Percentiles rank a stretch among this genome's conserved stretches.
Evolutionary conservation across 2,113 vertebrate genomes (phyloP).

Genomic region (Leptosomus discolor): DNA sequence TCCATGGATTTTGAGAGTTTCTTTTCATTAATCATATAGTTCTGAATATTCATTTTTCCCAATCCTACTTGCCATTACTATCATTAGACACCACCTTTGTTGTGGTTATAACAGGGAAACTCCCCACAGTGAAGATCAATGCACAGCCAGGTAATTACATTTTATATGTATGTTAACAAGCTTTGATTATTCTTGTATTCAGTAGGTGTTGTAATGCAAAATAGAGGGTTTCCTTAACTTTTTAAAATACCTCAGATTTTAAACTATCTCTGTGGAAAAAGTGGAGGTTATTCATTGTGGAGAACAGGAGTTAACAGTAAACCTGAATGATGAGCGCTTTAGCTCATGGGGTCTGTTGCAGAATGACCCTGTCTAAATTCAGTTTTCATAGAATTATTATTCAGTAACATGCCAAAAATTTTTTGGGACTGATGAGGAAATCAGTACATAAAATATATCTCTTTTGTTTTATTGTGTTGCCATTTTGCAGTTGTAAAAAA

Average conservation of each 20-base stretch:
- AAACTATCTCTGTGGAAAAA: neutral
- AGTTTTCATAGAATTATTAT: neutral
- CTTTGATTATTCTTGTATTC: slow-evolving; percentile 16
- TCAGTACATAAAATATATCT: neutral
- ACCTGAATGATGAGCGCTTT: neutral
- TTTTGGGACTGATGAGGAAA: neutral
- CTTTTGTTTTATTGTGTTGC: neutral
- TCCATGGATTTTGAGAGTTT: neutral
- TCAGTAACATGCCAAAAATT: neutral
- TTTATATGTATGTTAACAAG: slow-evolving; percentile 26
- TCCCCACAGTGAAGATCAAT: slow-evolving; percentile 19
- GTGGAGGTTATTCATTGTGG: neutral
- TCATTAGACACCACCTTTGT: neutral
- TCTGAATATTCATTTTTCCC: neutral
- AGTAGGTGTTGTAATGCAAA: neutral
- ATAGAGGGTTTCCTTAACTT: neutral
- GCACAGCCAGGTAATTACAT: neutral
- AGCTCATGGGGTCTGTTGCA: neutral
- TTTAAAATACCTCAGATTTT: neutral
- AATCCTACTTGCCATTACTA: neutral
- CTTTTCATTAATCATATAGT: neutral
- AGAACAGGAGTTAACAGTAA: neutral
- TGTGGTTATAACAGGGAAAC: slow-evolving; percentile 22
- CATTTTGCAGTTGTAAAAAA: neutral
- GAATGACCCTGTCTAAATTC: neutral